phyloP scores from a whole-genome alignment of 2,113 vertebrate genomes.

The Psophia crepitans region DNA sequence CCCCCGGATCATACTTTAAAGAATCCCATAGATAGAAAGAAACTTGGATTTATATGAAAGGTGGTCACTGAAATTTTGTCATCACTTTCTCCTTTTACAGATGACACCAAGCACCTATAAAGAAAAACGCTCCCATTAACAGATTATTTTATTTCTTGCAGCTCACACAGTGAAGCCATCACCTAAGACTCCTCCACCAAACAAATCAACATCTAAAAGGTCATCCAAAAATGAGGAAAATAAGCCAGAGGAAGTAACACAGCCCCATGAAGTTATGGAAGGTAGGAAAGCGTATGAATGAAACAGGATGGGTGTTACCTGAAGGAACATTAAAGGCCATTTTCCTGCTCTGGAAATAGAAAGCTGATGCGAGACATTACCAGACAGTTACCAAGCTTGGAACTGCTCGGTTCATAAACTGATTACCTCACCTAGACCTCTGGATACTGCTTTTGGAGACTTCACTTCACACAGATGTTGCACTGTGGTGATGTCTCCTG shows the following conservation, averaged over 20 bases:
- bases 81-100: neutral
- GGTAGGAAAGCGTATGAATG: conserved; percentile 60
- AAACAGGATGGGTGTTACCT: conserved; percentile 46
- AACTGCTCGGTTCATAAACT: neutral
- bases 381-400: conserved; percentile 21
- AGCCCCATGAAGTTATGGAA: conserved; percentile 70
- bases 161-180: conserved; percentile 25
- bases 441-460: neutral
- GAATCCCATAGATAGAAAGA: neutral
- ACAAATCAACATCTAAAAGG: conserved; percentile 69
- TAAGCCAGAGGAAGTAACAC: conserved; percentile 59
- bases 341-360: conserved; percentile 33
- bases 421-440: neutral
- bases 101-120: neutral
- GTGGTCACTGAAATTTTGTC: neutral
- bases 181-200: conserved; percentile 25
- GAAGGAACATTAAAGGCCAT: neutral
- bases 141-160: conserved; percentile 54
- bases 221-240: conserved; percentile 65
- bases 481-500: neutral
- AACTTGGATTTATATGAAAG: neutral
- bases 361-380: neutral
- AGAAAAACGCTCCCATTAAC: neutral
- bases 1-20: neutral
- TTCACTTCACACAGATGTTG: neutral